phyloP scores from a whole-genome alignment of 2,888 invertebrate species.

The Macrophya alboannulata region DNA sequence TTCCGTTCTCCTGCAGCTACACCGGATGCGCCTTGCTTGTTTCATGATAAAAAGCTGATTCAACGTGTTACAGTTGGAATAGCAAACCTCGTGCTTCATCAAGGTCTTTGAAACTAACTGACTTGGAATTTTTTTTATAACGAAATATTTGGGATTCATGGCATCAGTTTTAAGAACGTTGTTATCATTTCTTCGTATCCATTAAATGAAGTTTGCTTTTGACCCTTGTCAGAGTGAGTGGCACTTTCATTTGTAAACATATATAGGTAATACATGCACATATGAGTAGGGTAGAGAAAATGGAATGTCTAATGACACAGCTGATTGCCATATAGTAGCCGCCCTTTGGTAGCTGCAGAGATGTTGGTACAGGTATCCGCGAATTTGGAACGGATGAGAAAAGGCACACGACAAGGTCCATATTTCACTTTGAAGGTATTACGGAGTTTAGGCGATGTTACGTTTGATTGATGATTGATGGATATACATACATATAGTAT shows the following conservation, averaged over 20 bases:
- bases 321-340: background rate
- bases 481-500: background rate
- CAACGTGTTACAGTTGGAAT: background rate
- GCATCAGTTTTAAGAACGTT: background rate
- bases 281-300: background rate
- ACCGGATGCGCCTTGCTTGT: background rate
- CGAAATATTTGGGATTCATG: background rate
- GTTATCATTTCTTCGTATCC: background rate
- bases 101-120: background rate
- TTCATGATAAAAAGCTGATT: background rate
- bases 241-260: background rate
- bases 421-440: background rate
- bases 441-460: background rate
- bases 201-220: background rate
- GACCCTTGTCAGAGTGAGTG: conserved; percentile 7
- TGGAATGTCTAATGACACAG: background rate
- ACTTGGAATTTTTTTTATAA: too few species aligned
- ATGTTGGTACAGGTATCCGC: background rate
- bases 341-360: background rate
- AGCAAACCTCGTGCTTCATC: background rate
- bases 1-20: conserved; percentile 11
- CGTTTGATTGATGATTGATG: conserved; percentile 1
- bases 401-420: background rate
- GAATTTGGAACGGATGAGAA: background rate
- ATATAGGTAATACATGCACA: background rate